Evolutionary conservation across 1,140 invertebrate genomes (phyloP).

Genomic region (Drosophila nannoptera): DNA sequence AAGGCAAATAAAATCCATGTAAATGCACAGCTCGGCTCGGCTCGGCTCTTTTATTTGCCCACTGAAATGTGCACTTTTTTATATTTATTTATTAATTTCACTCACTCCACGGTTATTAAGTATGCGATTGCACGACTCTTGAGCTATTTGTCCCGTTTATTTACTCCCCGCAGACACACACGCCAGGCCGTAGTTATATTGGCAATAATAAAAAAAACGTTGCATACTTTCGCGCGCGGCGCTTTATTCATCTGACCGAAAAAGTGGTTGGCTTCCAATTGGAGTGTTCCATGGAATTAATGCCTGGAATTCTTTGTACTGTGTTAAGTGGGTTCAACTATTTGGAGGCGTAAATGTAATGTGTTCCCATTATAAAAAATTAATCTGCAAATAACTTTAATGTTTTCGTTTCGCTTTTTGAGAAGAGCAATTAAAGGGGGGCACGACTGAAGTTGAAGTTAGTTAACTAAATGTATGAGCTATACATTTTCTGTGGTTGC

Average conservation of each 20-base stretch:
- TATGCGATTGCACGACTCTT: slow-evolving; percentile 35
- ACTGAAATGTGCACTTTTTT: slow-evolving; percentile 42
- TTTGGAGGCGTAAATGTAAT: neutral
- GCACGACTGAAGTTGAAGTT: slow-evolving; percentile 1
- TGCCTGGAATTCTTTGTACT: neutral
- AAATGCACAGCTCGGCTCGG: neutral
- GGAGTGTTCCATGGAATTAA: slow-evolving; percentile 1
- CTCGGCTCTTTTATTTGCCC: slow-evolving; percentile 40
- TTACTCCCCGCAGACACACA: slow-evolving; percentile 9
- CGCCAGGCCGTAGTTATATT: slow-evolving; percentile 21
- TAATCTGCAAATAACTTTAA: too few relatives aligned
- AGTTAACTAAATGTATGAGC: slow-evolving; percentile 15
- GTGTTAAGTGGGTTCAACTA: neutral
- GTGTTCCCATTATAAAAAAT: neutral
- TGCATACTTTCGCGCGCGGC: slow-evolving; percentile 43
- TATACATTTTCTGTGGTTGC: neutral
- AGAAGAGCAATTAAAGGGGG: slow-evolving; percentile 26
- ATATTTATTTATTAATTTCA: slow-evolving; percentile 44
- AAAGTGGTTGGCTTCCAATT: slow-evolving; percentile 6
- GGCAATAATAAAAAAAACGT: slow-evolving; percentile 6
- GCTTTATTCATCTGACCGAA: neutral
- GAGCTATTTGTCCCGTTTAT: slow-evolving; percentile 42
- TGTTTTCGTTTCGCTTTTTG: too few relatives aligned
- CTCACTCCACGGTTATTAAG: slow-evolving; percentile 59
- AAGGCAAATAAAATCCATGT: neutral